Conservation (phyloP, 2,888 invertebrate species). For the Dromius quadrimaculatus region DNA sequence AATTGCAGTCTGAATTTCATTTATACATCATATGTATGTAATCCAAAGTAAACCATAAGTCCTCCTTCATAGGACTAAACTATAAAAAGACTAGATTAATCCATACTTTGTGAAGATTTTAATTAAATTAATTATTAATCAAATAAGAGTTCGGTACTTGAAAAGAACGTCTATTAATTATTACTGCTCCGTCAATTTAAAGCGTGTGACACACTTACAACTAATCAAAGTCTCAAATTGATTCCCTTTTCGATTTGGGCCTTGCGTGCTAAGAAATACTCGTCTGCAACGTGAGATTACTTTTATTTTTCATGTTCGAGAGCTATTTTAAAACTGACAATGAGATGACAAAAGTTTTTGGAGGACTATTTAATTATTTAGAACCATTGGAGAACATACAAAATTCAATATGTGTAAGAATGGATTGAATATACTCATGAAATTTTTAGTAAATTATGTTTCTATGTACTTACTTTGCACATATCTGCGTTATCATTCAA, state of each 20-base stretch:
- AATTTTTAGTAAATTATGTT: not conserved
- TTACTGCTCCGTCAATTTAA: not conserved
- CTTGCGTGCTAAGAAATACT: conserved; percentile 14
- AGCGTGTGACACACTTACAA: conserved; percentile 16
- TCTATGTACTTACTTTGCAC: conserved; percentile 74
- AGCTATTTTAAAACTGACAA: conserved; percentile 6
- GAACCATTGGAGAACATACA: not conserved
- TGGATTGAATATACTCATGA: too few species aligned
- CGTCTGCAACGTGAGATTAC: not conserved
- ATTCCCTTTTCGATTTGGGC: conserved; percentile 13
- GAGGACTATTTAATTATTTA: conserved; percentile 11
- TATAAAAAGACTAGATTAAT: too few species aligned
- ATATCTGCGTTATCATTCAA: conserved; percentile 94
- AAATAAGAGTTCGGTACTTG: not conserved
- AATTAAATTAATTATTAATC: not conserved
- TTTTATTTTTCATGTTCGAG: not conserved
- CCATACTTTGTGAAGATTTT: too few species aligned
- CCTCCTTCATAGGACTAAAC: too few species aligned
- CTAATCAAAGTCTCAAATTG: not conserved
- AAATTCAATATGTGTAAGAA: too few species aligned
- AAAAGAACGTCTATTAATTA: not conserved
- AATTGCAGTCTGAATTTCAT: not conserved
- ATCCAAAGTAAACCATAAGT: too few species aligned
- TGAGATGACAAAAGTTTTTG: conserved; percentile 14
- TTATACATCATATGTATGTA: too few species aligned